Base-by-base conservation (phyloP, 2,113 vertebrate species). In the Pipra filicauda region DNA sequence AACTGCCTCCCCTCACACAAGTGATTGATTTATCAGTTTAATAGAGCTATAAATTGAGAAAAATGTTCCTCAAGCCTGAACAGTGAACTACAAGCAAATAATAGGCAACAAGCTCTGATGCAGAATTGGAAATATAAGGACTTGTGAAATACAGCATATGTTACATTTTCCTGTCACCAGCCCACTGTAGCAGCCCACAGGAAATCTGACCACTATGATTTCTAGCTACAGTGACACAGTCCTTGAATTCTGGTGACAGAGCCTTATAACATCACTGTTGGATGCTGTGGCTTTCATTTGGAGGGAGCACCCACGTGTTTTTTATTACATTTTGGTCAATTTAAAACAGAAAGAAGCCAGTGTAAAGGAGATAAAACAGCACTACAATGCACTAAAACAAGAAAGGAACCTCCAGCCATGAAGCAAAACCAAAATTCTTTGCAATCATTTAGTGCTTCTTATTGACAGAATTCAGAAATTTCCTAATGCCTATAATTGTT, bases 1-100 rank as follows among this genome's bases (percentile, higher is more conserved):
- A 83, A 67, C 95, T 80, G 82, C 79, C 59, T 96, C 12, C 35
- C 23, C 59, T 93, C 43, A 4, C 67, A 54, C 15, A 90, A 94
- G 69, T 69, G 92, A 97, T 87, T 94, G 93, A 97, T 91, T 92
- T 85, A 95, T 84, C 79, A 86, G 82, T 80, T 90, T 95, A 90
- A 94, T 86, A 85, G 85, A 90, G 75, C 82, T 93, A 48, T 83
- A 90, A 93, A 91, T 84, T 0, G 3, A 80, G 35, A 67, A 76
- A 44, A 93, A 83, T 33, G 48, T 80, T 97, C 67, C 59, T 83
- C 33, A 30, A 65, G 85, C 72, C 59, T 88, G 23, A 55, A 52
- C 43, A 74, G 57, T 61, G 90, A 96, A 81, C 59, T 75, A 84
- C 69, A 51, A 92, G 69, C 59, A 93, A 88, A 89, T 89, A 94